Evolutionary conservation across 2,797 vertebrate genomes (phyloP).

Genomic region (Enteromius fasciolatus): DNA sequence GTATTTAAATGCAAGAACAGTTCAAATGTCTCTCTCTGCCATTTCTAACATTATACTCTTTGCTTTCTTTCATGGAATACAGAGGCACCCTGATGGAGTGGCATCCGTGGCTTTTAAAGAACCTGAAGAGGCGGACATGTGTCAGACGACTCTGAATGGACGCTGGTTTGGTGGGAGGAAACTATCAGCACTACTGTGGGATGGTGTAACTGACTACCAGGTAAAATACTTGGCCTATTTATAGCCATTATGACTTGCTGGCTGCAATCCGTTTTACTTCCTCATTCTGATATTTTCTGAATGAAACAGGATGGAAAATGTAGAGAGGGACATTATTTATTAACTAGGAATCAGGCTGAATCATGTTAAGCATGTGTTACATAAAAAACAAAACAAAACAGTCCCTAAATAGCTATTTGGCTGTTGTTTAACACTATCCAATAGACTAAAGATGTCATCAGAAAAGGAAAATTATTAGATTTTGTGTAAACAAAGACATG

Average conservation of each 20-base stretch:
- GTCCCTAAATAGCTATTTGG: neutral
- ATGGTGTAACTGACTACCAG: constrained; percentile 94
- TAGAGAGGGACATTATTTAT: neutral
- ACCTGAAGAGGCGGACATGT: constrained; percentile 84
- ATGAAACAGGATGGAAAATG: neutral
- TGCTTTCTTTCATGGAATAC: constrained; percentile 35
- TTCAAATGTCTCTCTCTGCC: neutral
- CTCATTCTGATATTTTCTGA: neutral
- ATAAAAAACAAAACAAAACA: neutral
- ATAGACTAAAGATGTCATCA: neutral
- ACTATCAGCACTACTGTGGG: constrained; percentile 86
- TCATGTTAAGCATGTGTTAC: neutral
- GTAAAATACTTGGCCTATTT: constrained; percentile 66
- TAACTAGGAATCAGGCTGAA: neutral
- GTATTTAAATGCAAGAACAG: neutral
- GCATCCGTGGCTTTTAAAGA: constrained; percentile 93
- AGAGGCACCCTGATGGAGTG: constrained; percentile 94
- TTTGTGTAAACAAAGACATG: neutral
- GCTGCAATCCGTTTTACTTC: neutral
- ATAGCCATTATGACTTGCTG: neutral
- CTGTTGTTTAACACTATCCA: neutral
- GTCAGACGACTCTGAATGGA: constrained; percentile 85
- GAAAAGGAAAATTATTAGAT: neutral
- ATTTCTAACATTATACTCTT: neutral
- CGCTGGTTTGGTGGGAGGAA: constrained; percentile 96